Evolutionary conservation across 2,113 vertebrate genomes (phyloP), one percentile per base, ranked within the genome.

Genomic region (Chloebia gouldiae): DNA sequence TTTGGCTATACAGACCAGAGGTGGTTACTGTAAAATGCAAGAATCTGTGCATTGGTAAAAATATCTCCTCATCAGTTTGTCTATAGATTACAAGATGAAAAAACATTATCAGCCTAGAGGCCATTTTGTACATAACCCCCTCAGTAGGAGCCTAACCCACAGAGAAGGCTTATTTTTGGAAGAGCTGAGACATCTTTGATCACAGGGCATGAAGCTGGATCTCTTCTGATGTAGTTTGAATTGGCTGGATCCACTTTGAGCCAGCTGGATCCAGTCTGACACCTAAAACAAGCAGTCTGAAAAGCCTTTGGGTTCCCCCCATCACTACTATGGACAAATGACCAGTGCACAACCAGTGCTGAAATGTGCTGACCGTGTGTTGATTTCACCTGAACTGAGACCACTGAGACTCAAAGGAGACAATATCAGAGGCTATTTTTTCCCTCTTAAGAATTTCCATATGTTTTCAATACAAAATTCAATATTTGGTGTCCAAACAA

Each of bases 201-300:
- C 40, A n/a, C 6, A 82, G 21, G 81, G 3, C 21, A 47, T 27
- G 24, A 3, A 18, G 15, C 0, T 61, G 40, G 18, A 10, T 35
- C 16, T 10, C 6, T 28, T 53, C 17, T 28, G 22, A 27, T 44
- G 44, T 45, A 16, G 6, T 61, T 47, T 54, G 47, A 42, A 15
- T 7, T 8, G 35, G 17, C 1, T 60, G n/a, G 35, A 13, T 64
- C 9, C 31, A 49, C 11, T 54, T n/a, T 9, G n/a, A 60, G n/a
- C 30, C 0, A 0, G 9, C 15, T 27, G 39, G 19, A 42, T 56
- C 17, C 21, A 13, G 11, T 35, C 2, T 25, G 6, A 31, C 17
- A 30, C 35, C 53, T 42, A n/a, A 90, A 87, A 28, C 35, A 50
- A 81, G 33, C 11, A 65, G 23, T 20, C 37, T 57, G 73, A 57